Base-by-base conservation (phyloP, 2,113 vertebrate genomes). In the Pseudorectes ferrugineus region DNA sequence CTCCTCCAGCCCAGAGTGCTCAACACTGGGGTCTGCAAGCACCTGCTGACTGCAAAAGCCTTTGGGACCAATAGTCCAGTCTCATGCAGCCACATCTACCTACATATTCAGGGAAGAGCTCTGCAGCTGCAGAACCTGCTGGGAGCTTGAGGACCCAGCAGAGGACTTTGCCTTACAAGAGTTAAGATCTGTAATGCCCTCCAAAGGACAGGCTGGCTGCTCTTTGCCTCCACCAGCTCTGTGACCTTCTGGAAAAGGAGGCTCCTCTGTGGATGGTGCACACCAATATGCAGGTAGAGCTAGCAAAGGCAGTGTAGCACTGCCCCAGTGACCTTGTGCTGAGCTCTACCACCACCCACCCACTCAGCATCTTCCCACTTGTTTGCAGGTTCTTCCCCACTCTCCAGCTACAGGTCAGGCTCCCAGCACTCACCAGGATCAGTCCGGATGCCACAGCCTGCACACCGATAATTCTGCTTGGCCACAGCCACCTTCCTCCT, bases 391-490 rank as follows among this genome's bases (percentile, higher is more conserved):
- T 68, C 46, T 61, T 67, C 14, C 80, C 38, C 17, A 35, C 40
- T 51, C 40, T 57, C 33, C 43, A 61, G 48, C 11, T 62, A 63
- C 0, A 4, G 52, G 26, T 29, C 55, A 75, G 70, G n/a, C 35
- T 73, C 55, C 55, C 36, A 73, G 9, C 14, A 92, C 98, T 98
- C 94, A 99, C 99, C 99, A 86, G 99, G 99, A 76, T 99, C 99
- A 2, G 99, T 98, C 40, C 99, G 98, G 90, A 98, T 99, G 62
- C 99, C 99, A 87, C 99, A 99, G 22, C 99, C 99, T 4, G 99
- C 99, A 65, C 99, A 99, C 61, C 99, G 98, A 92, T 99, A 99
- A 97, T 99, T 99, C 97, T 99, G 99, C 94, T 99, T 99, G 51
- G 99, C 98, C 38, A 99, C 98, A 0, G 99, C 97, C 29, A 99